phyloP scores from a whole-genome alignment of 1,140 invertebrate species.

The Kradibia gibbosae region DNA sequence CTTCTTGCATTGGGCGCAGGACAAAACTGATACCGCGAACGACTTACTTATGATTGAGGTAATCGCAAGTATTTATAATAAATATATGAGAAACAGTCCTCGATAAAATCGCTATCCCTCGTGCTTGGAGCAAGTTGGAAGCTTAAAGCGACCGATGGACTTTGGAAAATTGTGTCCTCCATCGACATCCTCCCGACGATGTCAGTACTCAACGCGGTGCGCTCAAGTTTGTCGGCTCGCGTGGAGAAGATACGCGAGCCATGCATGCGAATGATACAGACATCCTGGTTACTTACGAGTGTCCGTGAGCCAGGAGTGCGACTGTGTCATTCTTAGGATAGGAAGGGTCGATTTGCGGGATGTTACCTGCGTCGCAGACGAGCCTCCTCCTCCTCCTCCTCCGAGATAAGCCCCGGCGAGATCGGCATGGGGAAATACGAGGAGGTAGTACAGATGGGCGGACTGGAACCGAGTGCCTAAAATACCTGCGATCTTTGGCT shows the following conservation, averaged over 20 bases:
- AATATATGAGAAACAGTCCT: too few relatives aligned
- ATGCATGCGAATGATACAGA: slow-evolving; percentile 21
- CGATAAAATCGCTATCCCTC: too few relatives aligned
- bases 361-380: not conserved
- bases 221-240: not conserved
- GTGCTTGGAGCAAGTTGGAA: too few relatives aligned
- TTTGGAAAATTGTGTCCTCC: too few relatives aligned
- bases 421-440: not conserved
- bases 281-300: slow-evolving; percentile 8
- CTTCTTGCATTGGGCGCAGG: too few relatives aligned
- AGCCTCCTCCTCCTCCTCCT: not conserved
- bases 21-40: too few relatives aligned
- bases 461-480: not conserved
- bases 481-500: slow-evolving; percentile 33
- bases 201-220: not conserved
- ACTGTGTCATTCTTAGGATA: slow-evolving; percentile 41
- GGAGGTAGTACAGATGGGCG: not conserved
- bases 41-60: too few relatives aligned
- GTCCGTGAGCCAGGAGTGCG: not conserved
- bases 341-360: slow-evolving; percentile 29
- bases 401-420: slow-evolving; percentile 21
- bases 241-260: not conserved
- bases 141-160: too few relatives aligned
- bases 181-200: not conserved
- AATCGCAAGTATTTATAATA: too few relatives aligned